Base-by-base conservation (phyloP, 2,797 vertebrate species). In the Danio choprae region DNA sequence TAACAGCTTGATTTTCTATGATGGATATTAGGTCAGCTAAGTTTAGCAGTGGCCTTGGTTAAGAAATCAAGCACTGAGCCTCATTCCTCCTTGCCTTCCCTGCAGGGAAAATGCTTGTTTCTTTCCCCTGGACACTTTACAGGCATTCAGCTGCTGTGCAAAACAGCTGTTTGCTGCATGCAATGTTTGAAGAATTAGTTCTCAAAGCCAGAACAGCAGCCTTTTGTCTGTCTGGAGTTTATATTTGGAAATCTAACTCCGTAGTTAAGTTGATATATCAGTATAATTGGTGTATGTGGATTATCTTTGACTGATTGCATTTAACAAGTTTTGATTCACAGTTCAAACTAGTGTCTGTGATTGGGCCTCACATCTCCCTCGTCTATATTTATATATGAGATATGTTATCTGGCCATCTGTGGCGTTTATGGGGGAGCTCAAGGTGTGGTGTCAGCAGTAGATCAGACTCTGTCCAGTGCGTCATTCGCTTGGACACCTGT, bases 321-420 rank as follows among this genome's bases (percentile, higher is more conserved):
- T 46, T 55, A 63, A 40, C 29, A 51, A 15, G 16, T 16, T 79
- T 51, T 69, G 38, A 71, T 65, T 56, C 11, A n/a, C 44, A 10
- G 22, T 41, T 6, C 43, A 15, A 71, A 65, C 51, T 7, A n/a
- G 3, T 7, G 20, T 18, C 38, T 63, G 12, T 62, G 60, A 36
- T 72, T 15, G 10, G 44, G 41, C 50, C 15, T 71, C 22, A 12
- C 22, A 55, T 44, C 51, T 79, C 43, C 58, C 43, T 46, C 4
- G 4, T 53, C 67, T 82, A 48, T 73, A 64, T 73, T 82, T 80
- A 60, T 60, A 65, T 55, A 44, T 16, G 46, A 48, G 51, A 53
- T 36, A 15, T 69, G 65, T 65, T 76, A 63, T 82, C 80, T 72
- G 67, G 82, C 55, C 64, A 36, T 82, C 50, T 75, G 22, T 44